A percentile compares a stretch with the other conserved stretches of the same genome.
Conservation (phyloP, 1,140 invertebrate species). For the Hycleus phaleratus region DNA sequence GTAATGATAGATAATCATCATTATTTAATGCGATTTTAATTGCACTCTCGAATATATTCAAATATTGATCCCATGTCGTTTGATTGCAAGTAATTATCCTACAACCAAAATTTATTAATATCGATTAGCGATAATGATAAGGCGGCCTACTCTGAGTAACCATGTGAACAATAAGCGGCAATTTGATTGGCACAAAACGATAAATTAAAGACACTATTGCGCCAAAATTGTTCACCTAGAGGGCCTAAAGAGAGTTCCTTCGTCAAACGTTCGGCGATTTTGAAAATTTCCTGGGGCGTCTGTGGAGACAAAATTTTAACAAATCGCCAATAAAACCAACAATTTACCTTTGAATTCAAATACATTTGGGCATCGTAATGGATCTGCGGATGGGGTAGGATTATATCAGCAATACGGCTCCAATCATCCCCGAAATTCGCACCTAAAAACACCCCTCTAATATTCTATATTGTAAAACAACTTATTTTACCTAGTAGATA, state of each 20-base stretch:
- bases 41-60: constrained; percentile 50
- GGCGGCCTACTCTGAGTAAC: constrained; percentile 22
- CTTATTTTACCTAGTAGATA: constrained; percentile 48
- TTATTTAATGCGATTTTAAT: constrained; percentile 35
- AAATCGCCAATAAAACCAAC: not conserved
- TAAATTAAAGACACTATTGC: constrained; percentile 46
- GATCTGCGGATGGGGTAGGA: constrained; percentile 47
- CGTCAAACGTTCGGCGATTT: constrained; percentile 44
- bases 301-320: constrained; percentile 10
- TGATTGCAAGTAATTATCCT: not conserved
- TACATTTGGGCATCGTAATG: constrained; percentile 50
- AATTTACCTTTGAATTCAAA: constrained; percentile 48
- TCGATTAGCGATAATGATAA: not conserved
- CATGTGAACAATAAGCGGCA: constrained; percentile 16
- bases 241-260: constrained; percentile 42
- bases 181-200: constrained; percentile 43
- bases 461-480: not conserved
- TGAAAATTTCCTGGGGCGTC: constrained; percentile 39
- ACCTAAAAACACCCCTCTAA: constrained; percentile 37
- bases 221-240: constrained; percentile 46
- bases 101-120: not conserved
- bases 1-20: constrained; percentile 21
- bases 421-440: constrained; percentile 52
- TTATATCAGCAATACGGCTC: constrained; percentile 48
- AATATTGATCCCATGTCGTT: constrained; percentile 41